Conservation (phyloP, 1,140 invertebrate species). For the Ceratoteleas bidentatus region DNA sequence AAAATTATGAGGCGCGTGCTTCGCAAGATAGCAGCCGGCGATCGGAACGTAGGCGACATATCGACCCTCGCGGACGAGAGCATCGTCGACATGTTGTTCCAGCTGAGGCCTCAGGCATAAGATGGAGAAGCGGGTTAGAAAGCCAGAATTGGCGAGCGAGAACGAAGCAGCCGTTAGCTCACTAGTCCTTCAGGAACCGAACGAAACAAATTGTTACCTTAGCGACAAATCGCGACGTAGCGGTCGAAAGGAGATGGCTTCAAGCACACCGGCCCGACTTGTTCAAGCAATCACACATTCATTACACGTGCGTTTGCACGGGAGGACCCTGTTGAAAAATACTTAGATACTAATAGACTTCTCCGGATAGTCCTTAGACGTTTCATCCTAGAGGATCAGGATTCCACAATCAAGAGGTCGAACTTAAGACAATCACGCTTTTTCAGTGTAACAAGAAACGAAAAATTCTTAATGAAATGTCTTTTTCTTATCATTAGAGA, state of each 20-base stretch:
- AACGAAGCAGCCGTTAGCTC: constrained; percentile 13
- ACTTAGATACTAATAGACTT: too few relatives aligned
- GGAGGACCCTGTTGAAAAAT: too few relatives aligned
- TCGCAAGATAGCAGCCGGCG: constrained; percentile 94
- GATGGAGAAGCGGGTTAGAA: constrained; percentile 11
- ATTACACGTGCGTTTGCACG: too few relatives aligned
- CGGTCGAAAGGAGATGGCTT: constrained; percentile 45
- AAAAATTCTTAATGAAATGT: too few relatives aligned
- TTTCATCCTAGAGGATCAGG: too few relatives aligned
- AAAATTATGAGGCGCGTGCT: constrained; percentile 98
- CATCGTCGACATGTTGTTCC: constrained; percentile 91
- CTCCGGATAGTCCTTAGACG: too few relatives aligned
- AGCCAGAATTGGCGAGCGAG: constrained; percentile 12
- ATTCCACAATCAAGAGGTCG: too few relatives aligned
- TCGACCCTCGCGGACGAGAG: constrained; percentile 94
- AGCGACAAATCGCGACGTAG: constrained; percentile 42
- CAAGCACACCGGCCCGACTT: constrained; percentile 46
- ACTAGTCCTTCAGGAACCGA: constrained; percentile 51
- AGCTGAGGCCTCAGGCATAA: constrained; percentile 82
- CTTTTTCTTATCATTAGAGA: too few relatives aligned
- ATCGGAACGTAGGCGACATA: constrained; percentile 94
- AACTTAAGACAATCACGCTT: too few relatives aligned
- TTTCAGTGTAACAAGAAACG: too few relatives aligned
- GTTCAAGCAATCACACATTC: too few relatives aligned
- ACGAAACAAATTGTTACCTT: constrained; percentile 44